Conservation (phyloP, 2,888 invertebrate species). For the Helicoverpa assulta region DNA sequence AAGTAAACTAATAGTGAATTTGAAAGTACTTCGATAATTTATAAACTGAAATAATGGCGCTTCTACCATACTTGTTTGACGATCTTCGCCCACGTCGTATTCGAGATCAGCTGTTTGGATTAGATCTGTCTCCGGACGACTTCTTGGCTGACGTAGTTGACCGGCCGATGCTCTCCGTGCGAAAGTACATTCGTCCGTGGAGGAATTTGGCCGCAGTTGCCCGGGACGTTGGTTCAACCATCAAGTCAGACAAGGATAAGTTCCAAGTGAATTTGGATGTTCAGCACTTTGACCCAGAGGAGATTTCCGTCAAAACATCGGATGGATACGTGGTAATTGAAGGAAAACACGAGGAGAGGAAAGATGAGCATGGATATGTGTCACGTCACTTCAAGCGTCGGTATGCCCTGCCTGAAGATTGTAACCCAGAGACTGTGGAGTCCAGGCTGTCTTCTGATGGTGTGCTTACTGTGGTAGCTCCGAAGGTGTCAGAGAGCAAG, state of each 20-base stretch:
- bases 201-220: conserved; percentile 80
- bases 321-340: conserved; percentile 93
- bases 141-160: conserved; percentile 79
- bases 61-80: conserved; percentile 80
- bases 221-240: conserved; percentile 88
- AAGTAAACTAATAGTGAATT: background rate
- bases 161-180: conserved; percentile 71
- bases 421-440: conserved; percentile 92
- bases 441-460: conserved; percentile 94
- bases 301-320: conserved; percentile 93
- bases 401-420: conserved; percentile 93
- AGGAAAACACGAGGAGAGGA: conserved; percentile 94
- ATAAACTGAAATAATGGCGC: conserved; percentile 72
- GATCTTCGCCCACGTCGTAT: conserved; percentile 78
- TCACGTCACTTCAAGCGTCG: conserved; percentile 94
- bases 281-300: conserved; percentile 94
- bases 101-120: conserved; percentile 81
- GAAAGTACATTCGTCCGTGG: conserved; percentile 82
- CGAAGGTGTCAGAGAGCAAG: conserved; percentile 72
- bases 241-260: conserved; percentile 89
- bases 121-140: conserved; percentile 81
- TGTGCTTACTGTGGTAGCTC: conserved; percentile 92
- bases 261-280: conserved; percentile 94
- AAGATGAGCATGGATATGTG: conserved; percentile 93
- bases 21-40: background rate